Base-by-base conservation (phyloP, 2,797 vertebrate species). In the Mus spretus region DNA sequence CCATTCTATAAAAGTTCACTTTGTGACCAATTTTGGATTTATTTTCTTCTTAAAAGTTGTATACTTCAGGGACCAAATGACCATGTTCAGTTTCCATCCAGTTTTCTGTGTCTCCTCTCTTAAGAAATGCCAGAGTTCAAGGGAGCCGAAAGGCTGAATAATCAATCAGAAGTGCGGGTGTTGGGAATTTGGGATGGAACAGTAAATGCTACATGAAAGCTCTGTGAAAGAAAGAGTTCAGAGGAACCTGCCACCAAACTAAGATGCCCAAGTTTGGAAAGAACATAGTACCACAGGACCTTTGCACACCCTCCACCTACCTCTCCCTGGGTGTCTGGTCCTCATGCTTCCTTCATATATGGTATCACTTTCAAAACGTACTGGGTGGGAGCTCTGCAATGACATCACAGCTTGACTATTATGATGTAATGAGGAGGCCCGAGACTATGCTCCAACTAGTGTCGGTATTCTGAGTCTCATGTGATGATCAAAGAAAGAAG, bases 391-490 rank as follows among this genome's bases (percentile, higher is more conserved):
- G 59, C 63, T 81, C 40, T 37, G 40, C 63, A 63, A 34, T 94
- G 94, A 97, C 95, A 82, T 98, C 98, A 98, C 61, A 95, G 47
- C 24, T 91, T 80, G 61, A 74, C 55, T 85, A 94, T 97, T 98
- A 72, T 98, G 97, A 98, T 83, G 89, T 72, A 86, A 96, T 28
- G 7, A 84, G 77, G 59, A 91, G 19, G 53, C 50, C 94, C n/a
- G 50, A 55, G 63, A 93, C 78, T 89, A 53, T 89, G 90, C 40
- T 95, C 59, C 40, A 63, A 57, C 19, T 7, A 28, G 44, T 77
- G 75, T 47, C 44, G 6, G 75, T 77, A 26, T 50, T 77, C 75
- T 47, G 40, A 47, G 26, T 47, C 75, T 28, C 24, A 15, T 28
- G 72, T 22, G 20, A 37, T 74, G 74, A 26, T 44, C 40, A 44